Percentiles rank a stretch among this genome's conserved stretches.
Conservation (phyloP, 2,113 vertebrate genomes). For the Bettongia penicillata region DNA sequence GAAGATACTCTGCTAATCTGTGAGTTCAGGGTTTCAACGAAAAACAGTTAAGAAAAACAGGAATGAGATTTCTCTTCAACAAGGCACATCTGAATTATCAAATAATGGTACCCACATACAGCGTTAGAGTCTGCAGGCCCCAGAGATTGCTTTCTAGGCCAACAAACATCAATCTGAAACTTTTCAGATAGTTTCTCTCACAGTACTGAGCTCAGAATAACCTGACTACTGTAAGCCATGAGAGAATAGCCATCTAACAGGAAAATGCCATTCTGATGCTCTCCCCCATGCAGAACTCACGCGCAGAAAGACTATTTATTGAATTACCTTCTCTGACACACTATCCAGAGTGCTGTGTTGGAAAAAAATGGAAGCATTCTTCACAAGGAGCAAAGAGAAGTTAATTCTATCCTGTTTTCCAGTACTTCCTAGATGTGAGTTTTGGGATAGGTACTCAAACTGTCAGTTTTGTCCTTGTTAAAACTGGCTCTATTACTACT, state of each 20-base stretch:
- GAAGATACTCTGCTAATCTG: slow-evolving; percentile 30
- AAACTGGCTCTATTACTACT: background rate
- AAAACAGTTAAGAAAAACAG: slow-evolving; percentile 55
- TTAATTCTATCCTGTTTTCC: background rate
- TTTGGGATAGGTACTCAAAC: background rate
- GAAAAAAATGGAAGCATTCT: background rate
- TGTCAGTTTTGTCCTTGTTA: background rate
- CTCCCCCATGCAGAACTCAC: background rate
- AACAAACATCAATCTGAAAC: slow-evolving; percentile 2
- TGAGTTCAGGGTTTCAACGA: slow-evolving; percentile 9
- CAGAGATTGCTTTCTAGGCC: slow-evolving; percentile 36
- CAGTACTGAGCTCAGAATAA: background rate
- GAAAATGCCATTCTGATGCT: background rate
- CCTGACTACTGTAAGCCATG: background rate
- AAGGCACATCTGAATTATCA: slow-evolving; percentile 28
- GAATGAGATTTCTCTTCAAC: slow-evolving; percentile 20
- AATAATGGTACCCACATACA: slow-evolving; percentile 22
- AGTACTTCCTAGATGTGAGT: background rate
- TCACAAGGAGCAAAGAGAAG: background rate
- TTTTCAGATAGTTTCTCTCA: background rate
- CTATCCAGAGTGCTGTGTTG: too few species aligned
- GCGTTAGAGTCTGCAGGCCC: background rate
- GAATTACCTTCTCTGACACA: background rate
- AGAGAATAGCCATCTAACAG: background rate
- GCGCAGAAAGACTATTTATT: background rate